phyloP scores from a whole-genome alignment of 2,888 invertebrate genomes.

The Ophioninae sp. region DNA sequence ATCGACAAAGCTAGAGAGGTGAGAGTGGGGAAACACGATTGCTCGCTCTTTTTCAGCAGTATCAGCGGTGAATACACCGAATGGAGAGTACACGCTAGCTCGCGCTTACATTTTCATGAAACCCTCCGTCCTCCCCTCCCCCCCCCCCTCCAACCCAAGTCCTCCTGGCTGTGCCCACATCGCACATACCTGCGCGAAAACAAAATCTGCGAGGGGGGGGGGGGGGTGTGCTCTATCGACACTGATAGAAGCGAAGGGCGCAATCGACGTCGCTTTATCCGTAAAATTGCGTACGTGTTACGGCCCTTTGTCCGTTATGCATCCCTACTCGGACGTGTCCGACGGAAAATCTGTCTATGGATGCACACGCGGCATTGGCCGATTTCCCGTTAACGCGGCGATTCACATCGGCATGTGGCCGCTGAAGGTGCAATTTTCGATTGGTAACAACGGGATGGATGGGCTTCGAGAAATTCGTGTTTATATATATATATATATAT shows the following conservation, averaged over 20 bases:
- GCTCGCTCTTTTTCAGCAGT: constrained; percentile 55
- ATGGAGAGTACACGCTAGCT: constrained; percentile 1
- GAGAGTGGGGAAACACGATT: constrained; percentile 52
- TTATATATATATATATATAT: no score
- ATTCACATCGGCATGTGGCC: constrained; percentile 46
- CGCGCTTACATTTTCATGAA: no score
- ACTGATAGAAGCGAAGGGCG: constrained; percentile 12
- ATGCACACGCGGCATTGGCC: constrained; percentile 45
- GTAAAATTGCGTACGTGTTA: background rate
- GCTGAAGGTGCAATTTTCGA: constrained; percentile 55
- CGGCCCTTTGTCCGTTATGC: constrained; percentile 14
- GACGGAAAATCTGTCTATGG: constrained; percentile 24
- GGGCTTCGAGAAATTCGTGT: constrained; percentile 21
- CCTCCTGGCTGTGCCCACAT: no score
- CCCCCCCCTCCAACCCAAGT: no score
- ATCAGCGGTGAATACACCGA: constrained; percentile 31
- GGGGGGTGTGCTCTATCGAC: background rate
- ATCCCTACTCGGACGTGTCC: background rate
- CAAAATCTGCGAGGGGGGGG: background rate
- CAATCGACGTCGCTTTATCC: constrained; percentile 8
- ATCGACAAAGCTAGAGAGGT: constrained; percentile 23
- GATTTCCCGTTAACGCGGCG: constrained; percentile 61
- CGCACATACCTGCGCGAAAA: background rate
- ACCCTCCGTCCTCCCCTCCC: no score
- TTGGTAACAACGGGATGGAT: constrained; percentile 54